Conservation (phyloP, 2,797 vertebrate species). For the Smutsia temminckii region DNA sequence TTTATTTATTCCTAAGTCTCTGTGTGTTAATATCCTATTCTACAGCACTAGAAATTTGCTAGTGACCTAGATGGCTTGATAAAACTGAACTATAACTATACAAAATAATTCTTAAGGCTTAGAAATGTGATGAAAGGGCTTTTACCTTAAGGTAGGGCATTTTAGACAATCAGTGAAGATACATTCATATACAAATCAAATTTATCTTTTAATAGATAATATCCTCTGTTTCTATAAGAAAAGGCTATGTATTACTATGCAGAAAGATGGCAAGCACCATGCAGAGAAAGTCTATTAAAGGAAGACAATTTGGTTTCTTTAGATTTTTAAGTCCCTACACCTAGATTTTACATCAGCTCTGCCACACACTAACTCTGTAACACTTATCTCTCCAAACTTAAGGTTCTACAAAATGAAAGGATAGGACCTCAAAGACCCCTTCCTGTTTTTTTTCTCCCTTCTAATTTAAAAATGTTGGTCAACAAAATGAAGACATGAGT, state of each 20-base stretch:
- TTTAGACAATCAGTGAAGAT: conserved; percentile 15
- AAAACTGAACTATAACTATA: conserved; percentile 35
- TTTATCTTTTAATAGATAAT: neutral
- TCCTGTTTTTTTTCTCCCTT: conserved; percentile 25
- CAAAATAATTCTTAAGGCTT: conserved; percentile 19
- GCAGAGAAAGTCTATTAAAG: neutral
- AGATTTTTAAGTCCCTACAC: neutral
- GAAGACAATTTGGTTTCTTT: neutral
- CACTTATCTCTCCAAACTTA: neutral
- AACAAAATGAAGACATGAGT: conserved; percentile 39
- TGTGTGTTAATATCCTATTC: neutral
- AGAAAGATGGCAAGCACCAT: neutral
- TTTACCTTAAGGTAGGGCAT: neutral
- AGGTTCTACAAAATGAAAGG: neutral
- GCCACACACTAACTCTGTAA: neutral
- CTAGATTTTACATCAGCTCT: neutral
- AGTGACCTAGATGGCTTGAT: neutral
- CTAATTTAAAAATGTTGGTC: conserved; percentile 8
- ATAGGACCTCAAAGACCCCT: neutral
- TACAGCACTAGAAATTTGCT: neutral
- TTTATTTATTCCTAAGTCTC: conserved; percentile 29
- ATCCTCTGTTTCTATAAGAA: neutral
- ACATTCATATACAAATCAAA: conserved; percentile 9
- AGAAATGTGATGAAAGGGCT: neutral
- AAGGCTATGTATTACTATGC: neutral